These are phyloP conservation scores for Caenorhabditis imperialis DNA, from an alignment of 2,888 invertebrate species.

Conservation along the genomic window DNA sequence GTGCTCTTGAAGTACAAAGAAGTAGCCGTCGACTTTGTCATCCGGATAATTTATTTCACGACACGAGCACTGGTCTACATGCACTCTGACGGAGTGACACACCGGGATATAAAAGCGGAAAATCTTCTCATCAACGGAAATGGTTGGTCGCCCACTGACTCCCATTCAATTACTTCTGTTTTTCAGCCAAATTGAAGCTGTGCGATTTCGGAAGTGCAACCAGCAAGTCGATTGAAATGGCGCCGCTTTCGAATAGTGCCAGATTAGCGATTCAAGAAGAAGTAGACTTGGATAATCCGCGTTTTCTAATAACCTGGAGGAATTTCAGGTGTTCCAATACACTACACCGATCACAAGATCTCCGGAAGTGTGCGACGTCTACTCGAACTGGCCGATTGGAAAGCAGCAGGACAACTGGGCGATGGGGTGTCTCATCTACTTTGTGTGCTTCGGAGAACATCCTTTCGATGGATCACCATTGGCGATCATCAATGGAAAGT, in stretches of 20 bases:
- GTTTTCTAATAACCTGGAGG: too few relatives aligned
- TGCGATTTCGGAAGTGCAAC: conserved; percentile 59
- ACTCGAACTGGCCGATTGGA: conserved; percentile 52
- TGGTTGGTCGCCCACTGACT: conserved; percentile 20
- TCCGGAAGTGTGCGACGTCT: conserved; percentile 54
- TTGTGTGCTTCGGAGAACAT: conserved; percentile 50
- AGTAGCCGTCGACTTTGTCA: conserved; percentile 37
- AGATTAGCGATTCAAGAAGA: conserved; percentile 51
- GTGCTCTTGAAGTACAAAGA: conserved; percentile 46
- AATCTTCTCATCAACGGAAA: conserved; percentile 54
- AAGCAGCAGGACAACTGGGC: conserved; percentile 55
- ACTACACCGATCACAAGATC: conserved; percentile 54
- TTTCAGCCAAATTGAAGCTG: conserved; percentile 43
- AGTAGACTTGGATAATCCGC: conserved; percentile 4
- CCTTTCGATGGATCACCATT: conserved; percentile 50
- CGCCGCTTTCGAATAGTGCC: conserved; percentile 31
- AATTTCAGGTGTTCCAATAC: conserved; percentile 47
- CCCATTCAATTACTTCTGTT: conserved; percentile 7
- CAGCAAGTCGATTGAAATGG: conserved; percentile 44
- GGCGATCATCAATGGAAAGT: conserved; percentile 56
- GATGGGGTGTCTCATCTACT: conserved; percentile 53
- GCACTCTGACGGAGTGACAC: conserved; percentile 39
- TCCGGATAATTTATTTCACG: conserved; percentile 41
- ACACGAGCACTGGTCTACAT: conserved; percentile 41
- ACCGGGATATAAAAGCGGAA: conserved; percentile 56